Evolutionary conservation across 2,888 invertebrate genomes (phyloP).

Genomic region (Leptura quadrifasciata): DNA sequence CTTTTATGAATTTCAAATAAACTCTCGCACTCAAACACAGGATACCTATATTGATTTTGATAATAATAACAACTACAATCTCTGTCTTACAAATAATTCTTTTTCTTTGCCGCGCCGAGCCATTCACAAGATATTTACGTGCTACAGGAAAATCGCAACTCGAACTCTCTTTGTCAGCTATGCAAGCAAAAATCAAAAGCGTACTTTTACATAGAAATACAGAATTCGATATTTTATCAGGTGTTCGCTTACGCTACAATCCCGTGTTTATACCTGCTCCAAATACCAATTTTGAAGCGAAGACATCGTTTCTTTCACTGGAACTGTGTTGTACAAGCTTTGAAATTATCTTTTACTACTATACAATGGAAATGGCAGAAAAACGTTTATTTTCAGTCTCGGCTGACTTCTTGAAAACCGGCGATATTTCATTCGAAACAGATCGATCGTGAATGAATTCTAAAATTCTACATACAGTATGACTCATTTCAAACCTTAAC

Average conservation of each 20-base stretch:
- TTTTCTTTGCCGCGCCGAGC: background rate
- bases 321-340: background rate
- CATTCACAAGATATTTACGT: background rate
- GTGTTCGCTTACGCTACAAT: conserved; percentile 2
- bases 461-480: background rate
- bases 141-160: background rate
- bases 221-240: conserved; percentile 11
- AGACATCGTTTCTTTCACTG: conserved; percentile 8
- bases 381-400: conserved; percentile 6
- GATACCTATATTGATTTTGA: no score
- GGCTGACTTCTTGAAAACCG: background rate
- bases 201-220: conserved; percentile 10
- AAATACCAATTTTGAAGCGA: conserved; percentile 13
- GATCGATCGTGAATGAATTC: background rate
- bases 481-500: no score
- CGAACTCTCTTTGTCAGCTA: background rate
- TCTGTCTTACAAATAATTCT: no score
- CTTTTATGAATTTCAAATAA: no score
- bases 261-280: background rate
- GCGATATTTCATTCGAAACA: background rate
- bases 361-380: background rate
- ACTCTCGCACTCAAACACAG: no score
- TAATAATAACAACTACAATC: no score
- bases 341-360: background rate
- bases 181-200: conserved; percentile 4